These are phyloP conservation scores for Pilophorus perplexus DNA, from an alignment of 2,888 invertebrate genomes.

Conservation along the genomic window DNA sequence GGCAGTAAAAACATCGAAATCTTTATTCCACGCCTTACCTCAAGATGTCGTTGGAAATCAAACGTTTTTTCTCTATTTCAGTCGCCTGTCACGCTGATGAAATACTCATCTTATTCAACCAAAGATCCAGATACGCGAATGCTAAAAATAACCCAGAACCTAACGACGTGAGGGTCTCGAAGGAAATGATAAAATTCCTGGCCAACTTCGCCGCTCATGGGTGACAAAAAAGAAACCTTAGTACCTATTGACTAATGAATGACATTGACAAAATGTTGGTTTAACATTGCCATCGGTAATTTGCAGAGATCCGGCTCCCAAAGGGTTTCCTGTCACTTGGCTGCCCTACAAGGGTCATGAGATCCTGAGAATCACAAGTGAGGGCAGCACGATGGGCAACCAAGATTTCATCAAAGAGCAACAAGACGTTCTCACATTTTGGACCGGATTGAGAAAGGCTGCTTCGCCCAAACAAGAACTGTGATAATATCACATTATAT, in stretches of 20 bases:
- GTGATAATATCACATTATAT: no score
- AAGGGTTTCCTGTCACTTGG: conserved; percentile 2
- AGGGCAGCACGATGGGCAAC: neutral
- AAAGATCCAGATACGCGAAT: neutral
- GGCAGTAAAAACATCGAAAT: no score
- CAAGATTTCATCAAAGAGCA: conserved; percentile 5
- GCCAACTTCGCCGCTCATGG: conserved; percentile 19
- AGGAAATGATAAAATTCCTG: conserved; percentile 6
- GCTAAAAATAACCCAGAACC: neutral
- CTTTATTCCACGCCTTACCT: no score
- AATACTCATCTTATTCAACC: conserved; percentile 5
- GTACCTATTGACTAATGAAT: neutral
- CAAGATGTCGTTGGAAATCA: no score
- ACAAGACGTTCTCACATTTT: neutral
- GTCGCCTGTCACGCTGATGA: conserved; percentile 25
- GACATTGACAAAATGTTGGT: neutral
- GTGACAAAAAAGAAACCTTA: neutral
- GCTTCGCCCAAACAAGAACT: neutral
- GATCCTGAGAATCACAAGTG: conserved; percentile 7
- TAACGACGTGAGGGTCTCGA: neutral
- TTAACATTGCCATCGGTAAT: neutral
- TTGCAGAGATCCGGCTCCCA: conserved; percentile 3
- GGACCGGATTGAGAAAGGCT: neutral
- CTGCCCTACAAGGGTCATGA: neutral
- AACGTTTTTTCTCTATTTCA: neutral